Conservation (phyloP, 2,888 invertebrate genomes). For the Ectemnius continuus region DNA sequence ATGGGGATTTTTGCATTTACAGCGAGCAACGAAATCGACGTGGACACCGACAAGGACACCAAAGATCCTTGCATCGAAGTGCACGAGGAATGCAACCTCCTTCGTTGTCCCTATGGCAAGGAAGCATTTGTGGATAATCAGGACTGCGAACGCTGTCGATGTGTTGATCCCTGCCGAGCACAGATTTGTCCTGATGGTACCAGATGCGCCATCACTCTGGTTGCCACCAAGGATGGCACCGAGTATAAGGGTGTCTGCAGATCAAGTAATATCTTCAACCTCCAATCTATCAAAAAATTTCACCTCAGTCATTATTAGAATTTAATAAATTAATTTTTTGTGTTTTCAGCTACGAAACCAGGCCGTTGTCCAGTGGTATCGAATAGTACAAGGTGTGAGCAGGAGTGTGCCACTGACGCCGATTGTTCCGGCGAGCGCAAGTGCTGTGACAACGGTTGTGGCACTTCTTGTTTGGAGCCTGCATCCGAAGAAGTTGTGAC, state of each 20-base stretch:
- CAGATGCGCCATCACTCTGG: constrained; percentile 83
- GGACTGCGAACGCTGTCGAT: constrained; percentile 86
- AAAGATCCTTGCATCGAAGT: constrained; percentile 81
- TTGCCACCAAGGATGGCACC: constrained; percentile 71
- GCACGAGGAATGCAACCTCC: constrained; percentile 81
- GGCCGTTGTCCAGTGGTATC: constrained; percentile 83
- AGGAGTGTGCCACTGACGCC: constrained; percentile 88
- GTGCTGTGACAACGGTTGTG: constrained; percentile 91
- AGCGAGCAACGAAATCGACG: constrained; percentile 76
- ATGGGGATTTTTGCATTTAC: constrained; percentile 19
- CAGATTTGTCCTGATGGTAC: constrained; percentile 82
- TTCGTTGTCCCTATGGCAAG: constrained; percentile 87
- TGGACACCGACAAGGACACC: constrained; percentile 66
- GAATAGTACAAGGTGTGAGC: constrained; percentile 81
- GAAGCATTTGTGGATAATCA: constrained; percentile 81
- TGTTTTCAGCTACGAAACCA: constrained; percentile 82
- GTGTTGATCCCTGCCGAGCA: constrained; percentile 86
- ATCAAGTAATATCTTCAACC: constrained; percentile 78
- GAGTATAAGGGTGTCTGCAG: constrained; percentile 83
- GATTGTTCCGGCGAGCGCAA: constrained; percentile 89
- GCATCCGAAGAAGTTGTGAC: constrained; percentile 76
- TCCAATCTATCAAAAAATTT: not conserved
- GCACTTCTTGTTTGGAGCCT: constrained; percentile 84
- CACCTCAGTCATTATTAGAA: not conserved
- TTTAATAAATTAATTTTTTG: constrained; percentile 13